phyloP scores from a whole-genome alignment of 1,140 invertebrate species.

The Cherax quadricarinatus region DNA sequence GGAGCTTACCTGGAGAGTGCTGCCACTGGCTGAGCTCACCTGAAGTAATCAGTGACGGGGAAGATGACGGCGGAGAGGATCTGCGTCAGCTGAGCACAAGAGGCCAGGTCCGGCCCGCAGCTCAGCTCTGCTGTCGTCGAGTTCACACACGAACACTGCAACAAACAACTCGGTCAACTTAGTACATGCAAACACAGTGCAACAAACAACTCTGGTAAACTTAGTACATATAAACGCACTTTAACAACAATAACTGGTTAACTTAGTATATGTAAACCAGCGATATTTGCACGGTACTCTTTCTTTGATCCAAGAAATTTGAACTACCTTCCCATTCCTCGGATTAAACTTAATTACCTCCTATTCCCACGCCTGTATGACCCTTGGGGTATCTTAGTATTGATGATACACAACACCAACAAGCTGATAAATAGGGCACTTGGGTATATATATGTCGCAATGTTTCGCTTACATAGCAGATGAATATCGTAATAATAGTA shows the following conservation, averaged over 20 bases:
- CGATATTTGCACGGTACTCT: no score
- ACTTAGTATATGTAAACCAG: no score
- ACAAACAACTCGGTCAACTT: background rate
- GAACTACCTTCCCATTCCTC: no score
- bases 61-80: background rate
- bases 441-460: no score
- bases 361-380: no score
- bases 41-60: background rate
- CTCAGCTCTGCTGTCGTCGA: background rate
- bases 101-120: background rate
- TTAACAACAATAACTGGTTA: background rate
- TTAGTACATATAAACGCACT: background rate
- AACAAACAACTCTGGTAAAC: background rate
- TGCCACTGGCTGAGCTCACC: background rate
- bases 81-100: background rate
- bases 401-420: no score
- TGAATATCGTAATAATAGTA: no score
- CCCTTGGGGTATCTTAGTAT: no score
- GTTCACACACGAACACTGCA: background rate
- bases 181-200: no score
- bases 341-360: background rate
- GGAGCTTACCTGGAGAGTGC: background rate
- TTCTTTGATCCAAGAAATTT: no score
- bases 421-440: no score
- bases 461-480: no score